phyloP scores from a whole-genome alignment of 35 echinoderm and acorn worm species.

The Lytechinus pictus region DNA sequence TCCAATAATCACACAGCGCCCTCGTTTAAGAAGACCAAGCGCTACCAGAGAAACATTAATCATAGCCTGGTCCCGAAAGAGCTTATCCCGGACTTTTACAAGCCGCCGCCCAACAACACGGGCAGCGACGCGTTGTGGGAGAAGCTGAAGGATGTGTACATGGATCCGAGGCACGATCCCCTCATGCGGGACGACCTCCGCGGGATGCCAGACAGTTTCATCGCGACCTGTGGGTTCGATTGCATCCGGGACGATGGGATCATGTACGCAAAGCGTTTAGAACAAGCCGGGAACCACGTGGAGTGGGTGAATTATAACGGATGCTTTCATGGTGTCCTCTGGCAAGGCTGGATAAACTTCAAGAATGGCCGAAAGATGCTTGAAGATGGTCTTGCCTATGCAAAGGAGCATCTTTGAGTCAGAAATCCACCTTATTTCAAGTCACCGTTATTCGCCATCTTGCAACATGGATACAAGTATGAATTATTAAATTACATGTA shows the following conservation, averaged over 20 bases:
- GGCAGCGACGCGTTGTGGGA: conserved; percentile 65
- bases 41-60: conserved; percentile 55
- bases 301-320: conserved; percentile 57
- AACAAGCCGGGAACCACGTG: conserved; percentile 45
- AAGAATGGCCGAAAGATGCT: conserved; percentile 3
- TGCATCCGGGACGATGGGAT: conserved; percentile 60
- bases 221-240: conserved; percentile 68
- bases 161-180: conserved; percentile 54
- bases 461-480: not conserved
- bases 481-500: not conserved
- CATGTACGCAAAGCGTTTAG: conserved; percentile 59
- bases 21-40: conserved; percentile 55
- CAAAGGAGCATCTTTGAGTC: not conserved
- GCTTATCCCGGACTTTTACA: conserved; percentile 25
- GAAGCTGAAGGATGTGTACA: conserved; percentile 33
- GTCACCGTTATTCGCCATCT: not conserved
- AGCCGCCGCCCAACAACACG: conserved; percentile 22
- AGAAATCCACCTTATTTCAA: not conserved
- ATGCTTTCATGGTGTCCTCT: conserved; percentile 63
- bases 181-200: conserved; percentile 56
- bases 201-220: conserved; percentile 60
- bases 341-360: conserved; percentile 52
- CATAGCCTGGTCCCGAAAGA: conserved; percentile 43
- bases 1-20: conserved; percentile 58
- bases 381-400: not conserved